Percentiles rank a stretch among this genome's conserved stretches.
Conservation (phyloP, 2,113 vertebrate genomes). For the Otis tarda region DNA sequence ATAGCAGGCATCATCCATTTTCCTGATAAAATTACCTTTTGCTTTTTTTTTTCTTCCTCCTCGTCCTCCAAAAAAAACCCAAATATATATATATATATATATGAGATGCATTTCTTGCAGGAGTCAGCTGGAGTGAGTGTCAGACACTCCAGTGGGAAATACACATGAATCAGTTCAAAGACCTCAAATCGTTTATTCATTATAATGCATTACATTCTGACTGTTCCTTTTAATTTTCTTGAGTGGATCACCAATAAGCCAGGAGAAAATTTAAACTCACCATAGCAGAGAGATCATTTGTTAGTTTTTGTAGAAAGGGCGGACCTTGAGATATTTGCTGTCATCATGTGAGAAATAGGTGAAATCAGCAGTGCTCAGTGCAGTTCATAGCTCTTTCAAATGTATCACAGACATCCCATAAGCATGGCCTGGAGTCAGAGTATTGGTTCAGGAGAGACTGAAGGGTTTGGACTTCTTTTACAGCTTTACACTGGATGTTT, state of each 20-base stretch:
- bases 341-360: not conserved
- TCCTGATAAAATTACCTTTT: not conserved
- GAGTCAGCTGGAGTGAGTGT: not conserved
- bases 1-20: not conserved
- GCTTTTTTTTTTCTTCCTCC: too few species aligned
- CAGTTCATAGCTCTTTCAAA: not conserved
- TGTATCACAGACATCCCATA: not conserved
- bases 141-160: not conserved
- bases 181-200: not conserved
- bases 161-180: not conserved
- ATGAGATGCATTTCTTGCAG: not conserved
- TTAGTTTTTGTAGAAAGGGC: not conserved
- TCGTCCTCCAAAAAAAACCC: too few species aligned
- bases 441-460: not conserved
- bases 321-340: not conserved
- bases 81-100: not conserved
- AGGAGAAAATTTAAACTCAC: not conserved
- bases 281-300: not conserved
- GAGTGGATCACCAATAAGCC: not conserved
- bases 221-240: not conserved
- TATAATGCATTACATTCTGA: not conserved
- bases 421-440: not conserved
- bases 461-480: not conserved
- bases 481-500: not conserved
- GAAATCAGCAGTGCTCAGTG: not conserved